These are phyloP conservation scores for Dynastes hyllus DNA, from an alignment of 2,888 invertebrate species.

Conservation along the genomic window DNA sequence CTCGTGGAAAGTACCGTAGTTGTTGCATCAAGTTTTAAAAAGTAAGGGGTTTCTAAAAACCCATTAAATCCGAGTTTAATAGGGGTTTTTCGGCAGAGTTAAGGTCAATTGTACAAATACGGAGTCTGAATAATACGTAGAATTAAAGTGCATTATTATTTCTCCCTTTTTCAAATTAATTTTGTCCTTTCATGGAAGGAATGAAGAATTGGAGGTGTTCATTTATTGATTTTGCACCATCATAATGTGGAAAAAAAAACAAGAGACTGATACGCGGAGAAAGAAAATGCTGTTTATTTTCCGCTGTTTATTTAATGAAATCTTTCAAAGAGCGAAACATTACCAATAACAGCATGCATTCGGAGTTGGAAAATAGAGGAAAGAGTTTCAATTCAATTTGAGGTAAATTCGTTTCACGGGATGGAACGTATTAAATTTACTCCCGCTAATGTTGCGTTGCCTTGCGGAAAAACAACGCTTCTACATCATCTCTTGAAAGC, in stretches of 20 bases:
- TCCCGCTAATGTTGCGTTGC: constrained; percentile 11
- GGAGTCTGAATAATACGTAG: constrained; percentile 16
- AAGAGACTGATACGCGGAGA: too few species aligned
- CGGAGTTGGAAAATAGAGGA: not conserved
- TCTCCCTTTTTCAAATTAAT: constrained; percentile 13
- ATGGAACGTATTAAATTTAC: constrained; percentile 16
- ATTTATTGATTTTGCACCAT: constrained; percentile 7
- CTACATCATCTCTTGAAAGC: constrained; percentile 10
- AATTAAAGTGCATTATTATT: constrained; percentile 19
- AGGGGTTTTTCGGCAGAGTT: constrained; percentile 27
- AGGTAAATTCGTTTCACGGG: constrained; percentile 8
- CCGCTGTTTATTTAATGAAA: not conserved
- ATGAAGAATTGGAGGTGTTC: not conserved
- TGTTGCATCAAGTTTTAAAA: constrained; percentile 35
- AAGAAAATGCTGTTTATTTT: not conserved
- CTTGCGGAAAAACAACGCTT: not conserved
- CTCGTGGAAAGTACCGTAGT: constrained; percentile 17
- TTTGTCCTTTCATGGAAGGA: not conserved
- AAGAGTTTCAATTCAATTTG: constrained; percentile 22
- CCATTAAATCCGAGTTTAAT: constrained; percentile 36
- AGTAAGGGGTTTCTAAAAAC: constrained; percentile 31
- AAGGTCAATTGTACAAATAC: constrained; percentile 29
- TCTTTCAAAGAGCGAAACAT: not conserved
- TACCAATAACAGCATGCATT: not conserved
- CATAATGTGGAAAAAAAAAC: not conserved